Conservation (phyloP, 2,888 invertebrate genomes). For the Callosobruchus maculatus region DNA sequence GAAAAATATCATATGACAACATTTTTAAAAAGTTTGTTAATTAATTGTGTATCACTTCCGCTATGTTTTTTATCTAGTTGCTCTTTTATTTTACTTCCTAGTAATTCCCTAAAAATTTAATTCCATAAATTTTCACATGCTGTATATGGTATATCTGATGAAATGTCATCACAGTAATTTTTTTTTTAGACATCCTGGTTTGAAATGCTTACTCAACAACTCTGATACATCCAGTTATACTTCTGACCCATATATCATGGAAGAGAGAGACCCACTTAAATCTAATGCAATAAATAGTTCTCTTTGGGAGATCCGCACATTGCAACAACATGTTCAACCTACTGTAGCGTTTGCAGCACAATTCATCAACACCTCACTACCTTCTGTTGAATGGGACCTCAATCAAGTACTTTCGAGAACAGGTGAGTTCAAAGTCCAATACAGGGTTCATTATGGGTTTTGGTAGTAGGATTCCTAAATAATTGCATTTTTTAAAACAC, state of each 20-base stretch:
- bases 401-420: constrained; percentile 31
- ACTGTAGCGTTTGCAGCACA: constrained; percentile 68
- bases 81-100: no score
- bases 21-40: no score
- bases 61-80: no score
- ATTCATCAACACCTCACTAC: constrained; percentile 65
- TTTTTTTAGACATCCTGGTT: constrained; percentile 69
- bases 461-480: no score
- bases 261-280: constrained; percentile 73
- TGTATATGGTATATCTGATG: no score
- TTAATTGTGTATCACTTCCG: no score
- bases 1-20: no score
- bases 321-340: constrained; percentile 72
- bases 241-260: constrained; percentile 81
- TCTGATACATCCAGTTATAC: constrained; percentile 50
- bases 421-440: background rate
- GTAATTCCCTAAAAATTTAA: no score
- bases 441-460: no score
- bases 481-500: no score
- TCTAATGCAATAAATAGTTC: constrained; percentile 84
- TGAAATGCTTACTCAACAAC: constrained; percentile 64
- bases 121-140: no score
- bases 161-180: no score
- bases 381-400: constrained; percentile 67
- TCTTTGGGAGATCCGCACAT: constrained; percentile 85